These are phyloP conservation scores for Leucophenga varia DNA, from an alignment of 1,140 invertebrate species.

Conservation along the genomic window DNA sequence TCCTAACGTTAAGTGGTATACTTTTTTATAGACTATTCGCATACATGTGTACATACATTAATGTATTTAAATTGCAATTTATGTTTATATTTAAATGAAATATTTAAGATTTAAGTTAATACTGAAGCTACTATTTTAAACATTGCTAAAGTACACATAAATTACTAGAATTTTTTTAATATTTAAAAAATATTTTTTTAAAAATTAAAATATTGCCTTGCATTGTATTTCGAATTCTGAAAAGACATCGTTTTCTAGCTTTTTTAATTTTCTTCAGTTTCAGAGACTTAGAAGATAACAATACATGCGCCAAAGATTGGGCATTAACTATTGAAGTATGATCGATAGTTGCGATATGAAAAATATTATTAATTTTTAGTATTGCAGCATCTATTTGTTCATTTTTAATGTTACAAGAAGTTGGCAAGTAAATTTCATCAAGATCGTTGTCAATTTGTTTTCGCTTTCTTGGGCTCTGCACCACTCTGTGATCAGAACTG, in stretches of 20 bases:
- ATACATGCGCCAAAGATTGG: background rate
- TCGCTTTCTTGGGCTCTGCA: background rate
- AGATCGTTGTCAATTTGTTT: background rate
- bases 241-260: background rate
- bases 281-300: background rate
- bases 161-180: too few relatives aligned
- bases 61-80: too few relatives aligned
- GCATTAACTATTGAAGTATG: background rate
- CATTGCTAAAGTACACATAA: too few relatives aligned
- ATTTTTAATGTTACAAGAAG: background rate
- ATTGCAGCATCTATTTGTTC: background rate
- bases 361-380: background rate
- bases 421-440: background rate
- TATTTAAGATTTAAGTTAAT: too few relatives aligned
- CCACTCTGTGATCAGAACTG: background rate
- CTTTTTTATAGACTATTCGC: too few relatives aligned
- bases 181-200: too few relatives aligned
- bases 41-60: too few relatives aligned
- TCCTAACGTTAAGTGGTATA: too few relatives aligned
- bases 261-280: background rate
- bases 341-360: background rate
- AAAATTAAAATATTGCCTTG: too few relatives aligned
- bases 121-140: too few relatives aligned
- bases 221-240: too few relatives aligned
- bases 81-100: too few relatives aligned